These are phyloP conservation scores for Eriosoma lanigerum DNA, from an alignment of 1,140 invertebrate genomes.

Conservation along the genomic window DNA sequence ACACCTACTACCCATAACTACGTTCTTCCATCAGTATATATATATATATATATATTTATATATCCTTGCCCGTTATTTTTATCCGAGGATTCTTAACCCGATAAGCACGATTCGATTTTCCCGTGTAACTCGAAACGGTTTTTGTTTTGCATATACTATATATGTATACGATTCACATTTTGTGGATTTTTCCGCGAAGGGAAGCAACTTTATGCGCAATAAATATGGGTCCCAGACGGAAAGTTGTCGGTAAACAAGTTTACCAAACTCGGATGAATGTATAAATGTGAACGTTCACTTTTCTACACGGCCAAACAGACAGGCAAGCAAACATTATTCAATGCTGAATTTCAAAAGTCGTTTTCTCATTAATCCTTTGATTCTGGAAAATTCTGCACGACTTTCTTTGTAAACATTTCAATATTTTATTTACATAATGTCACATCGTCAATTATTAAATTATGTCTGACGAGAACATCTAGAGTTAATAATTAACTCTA, in stretches of 20 bases:
- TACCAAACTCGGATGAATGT: background rate
- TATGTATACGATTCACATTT: background rate
- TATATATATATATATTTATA: no score
- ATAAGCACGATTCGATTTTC: background rate
- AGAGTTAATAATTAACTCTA: no score
- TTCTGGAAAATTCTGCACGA: background rate
- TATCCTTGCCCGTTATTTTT: background rate
- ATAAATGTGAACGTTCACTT: no score
- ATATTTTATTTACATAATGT: no score
- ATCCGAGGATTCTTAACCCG: background rate
- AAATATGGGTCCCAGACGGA: background rate
- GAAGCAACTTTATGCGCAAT: background rate
- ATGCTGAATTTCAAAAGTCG: background rate
- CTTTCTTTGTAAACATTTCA: no score
- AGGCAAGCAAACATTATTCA: no score
- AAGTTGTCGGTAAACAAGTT: conserved; percentile 11
- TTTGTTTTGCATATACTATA: background rate
- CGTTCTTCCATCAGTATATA: no score
- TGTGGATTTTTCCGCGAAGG: background rate
- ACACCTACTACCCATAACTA: background rate
- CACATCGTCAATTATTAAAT: no score
- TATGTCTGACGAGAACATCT: no score
- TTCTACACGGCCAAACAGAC: no score
- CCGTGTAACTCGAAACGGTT: background rate
- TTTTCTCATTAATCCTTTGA: background rate